These are phyloP conservation scores for Mus spicilegus DNA, from an alignment of 2,113 vertebrate genomes.

Conservation along the genomic window DNA sequence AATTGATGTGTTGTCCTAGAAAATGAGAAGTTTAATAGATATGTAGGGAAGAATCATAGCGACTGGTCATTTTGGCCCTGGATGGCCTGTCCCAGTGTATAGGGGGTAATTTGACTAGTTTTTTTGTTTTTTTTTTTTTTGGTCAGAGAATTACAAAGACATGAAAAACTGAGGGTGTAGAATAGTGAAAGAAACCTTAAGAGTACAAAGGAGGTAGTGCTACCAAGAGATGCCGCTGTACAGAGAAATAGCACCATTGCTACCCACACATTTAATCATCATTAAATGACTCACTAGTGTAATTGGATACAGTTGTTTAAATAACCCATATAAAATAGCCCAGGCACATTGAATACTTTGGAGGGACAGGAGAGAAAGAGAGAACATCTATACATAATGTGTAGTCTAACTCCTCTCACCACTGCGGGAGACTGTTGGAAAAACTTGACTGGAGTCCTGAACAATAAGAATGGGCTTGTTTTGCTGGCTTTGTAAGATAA, in stretches of 20 bases:
- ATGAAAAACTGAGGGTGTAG: not conserved
- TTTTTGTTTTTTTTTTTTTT: not conserved
- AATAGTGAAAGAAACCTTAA: not conserved
- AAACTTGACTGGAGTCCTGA: not conserved
- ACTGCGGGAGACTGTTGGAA: not conserved
- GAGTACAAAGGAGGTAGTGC: not conserved
- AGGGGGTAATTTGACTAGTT: not conserved
- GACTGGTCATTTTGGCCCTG: not conserved
- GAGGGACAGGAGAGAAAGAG: not conserved
- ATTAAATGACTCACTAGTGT: constrained; percentile 48
- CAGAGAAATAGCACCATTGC: constrained; percentile 41
- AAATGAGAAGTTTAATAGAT: not conserved
- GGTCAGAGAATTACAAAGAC: not conserved
- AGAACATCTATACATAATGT: not conserved
- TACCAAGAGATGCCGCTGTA: constrained; percentile 38
- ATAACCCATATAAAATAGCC: constrained; percentile 45
- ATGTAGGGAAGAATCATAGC: not conserved
- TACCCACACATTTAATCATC: constrained; percentile 35
- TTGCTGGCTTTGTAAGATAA: constrained; percentile 12
- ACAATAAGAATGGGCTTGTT: not conserved
- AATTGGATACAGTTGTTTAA: constrained; percentile 73
- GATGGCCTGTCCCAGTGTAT: not conserved
- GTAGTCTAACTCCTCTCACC: not conserved
- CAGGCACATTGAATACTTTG: not conserved
- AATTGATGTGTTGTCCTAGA: not conserved